Evolutionary conservation across 2,888 invertebrate genomes (phyloP).

Genomic region (Julus scanicus): DNA sequence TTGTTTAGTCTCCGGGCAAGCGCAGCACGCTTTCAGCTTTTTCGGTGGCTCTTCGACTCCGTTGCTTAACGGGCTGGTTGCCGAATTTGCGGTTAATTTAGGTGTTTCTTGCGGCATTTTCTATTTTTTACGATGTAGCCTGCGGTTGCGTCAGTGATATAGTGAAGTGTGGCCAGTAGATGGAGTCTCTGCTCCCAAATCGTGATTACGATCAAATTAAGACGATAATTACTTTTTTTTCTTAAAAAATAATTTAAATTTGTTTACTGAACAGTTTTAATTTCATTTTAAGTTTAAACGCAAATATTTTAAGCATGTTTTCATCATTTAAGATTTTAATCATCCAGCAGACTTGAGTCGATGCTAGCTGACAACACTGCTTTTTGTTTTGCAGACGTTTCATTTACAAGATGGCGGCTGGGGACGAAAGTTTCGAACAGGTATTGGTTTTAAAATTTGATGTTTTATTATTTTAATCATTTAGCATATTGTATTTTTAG

Average conservation of each 20-base stretch:
- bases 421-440: constrained; percentile 57
- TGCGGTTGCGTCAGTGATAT: neutral
- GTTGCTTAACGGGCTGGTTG: neutral
- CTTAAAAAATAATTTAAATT: too few relatives aligned
- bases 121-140: neutral
- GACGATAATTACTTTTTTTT: neutral
- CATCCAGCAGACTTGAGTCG: neutral
- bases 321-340: too few relatives aligned
- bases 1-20: constrained; percentile 95
- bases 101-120: constrained; percentile 31
- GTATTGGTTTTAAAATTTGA: neutral
- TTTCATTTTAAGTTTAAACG: neutral
- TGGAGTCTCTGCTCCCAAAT: neutral
- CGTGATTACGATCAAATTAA: neutral
- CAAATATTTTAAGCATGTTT: too few relatives aligned
- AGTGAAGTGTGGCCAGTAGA: neutral
- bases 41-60: constrained; percentile 65
- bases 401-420: constrained; percentile 51
- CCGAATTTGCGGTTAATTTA: neutral
- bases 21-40: constrained; percentile 94
- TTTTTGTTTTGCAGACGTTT: neutral
- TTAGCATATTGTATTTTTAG: neutral
- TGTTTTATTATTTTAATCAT: neutral
- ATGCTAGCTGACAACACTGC: neutral
- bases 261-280: neutral